Evolutionary conservation across 2,888 invertebrate species (phyloP), one percentile per base, ranked within the genome.

Genomic region (Parascotia fuliginaria): DNA sequence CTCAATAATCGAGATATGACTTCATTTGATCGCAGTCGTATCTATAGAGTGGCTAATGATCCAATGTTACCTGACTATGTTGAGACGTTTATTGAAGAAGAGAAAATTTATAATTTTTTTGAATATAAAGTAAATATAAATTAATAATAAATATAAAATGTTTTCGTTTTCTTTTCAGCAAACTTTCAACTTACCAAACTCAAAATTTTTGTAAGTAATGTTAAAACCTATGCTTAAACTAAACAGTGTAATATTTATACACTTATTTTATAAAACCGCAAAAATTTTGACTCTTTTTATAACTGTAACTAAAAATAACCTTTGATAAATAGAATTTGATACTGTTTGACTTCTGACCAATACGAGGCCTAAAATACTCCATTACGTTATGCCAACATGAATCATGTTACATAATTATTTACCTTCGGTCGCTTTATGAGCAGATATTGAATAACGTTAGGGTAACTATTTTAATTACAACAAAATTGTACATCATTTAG

Each of bases 1-100:
- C 37, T 60, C 54, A 34, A 65, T 63, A 53, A 65, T 68, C 58
- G 55, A 65, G 48, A 60, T 60, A 56, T 51, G 42, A 47, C 33
- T 45, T 40, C 36, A 38, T 43, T 53, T 46, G 48, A 59, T 57
- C 45, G 29, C 44, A 32, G 46, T 50, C 45, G 32, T 61, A 57
- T 52, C 51, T 51, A 56, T 50, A 37, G 42, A 45, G 32, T 34
- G 41, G 31, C 34, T 31, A 46, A 57, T 32, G 22, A 57, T 52
- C 52, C 43, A 55, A 56, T 52, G 40, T 34, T 11, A 29, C 36
- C 37, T n/a, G n/a, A n/a, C n/a, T n/a, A n/a, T n/a, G n/a, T n/a
- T n/a, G n/a, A n/a, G n/a, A n/a, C n/a, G n/a, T n/a, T n/a, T n/a
- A n/a, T n/a, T n/a, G n/a, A n/a, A n/a, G n/a, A n/a, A n/a, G n/a